Evolutionary conservation across 1,140 invertebrate genomes (phyloP).

Genomic region (Apis cerana): DNA sequence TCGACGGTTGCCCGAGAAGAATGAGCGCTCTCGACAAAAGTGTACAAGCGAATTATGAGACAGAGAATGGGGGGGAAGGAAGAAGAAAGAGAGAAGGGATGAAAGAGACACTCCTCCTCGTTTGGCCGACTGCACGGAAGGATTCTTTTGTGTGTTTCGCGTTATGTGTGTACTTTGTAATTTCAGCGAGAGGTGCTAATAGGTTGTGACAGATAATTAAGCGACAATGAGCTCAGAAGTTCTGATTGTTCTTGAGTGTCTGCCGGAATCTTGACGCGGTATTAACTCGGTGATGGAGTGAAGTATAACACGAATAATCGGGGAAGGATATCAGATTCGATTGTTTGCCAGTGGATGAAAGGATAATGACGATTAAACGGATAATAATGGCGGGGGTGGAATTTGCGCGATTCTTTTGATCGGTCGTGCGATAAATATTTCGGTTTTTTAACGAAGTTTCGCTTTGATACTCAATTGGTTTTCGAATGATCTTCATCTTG

Average conservation of each 20-base stretch:
- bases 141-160: slow-evolving; percentile 20
- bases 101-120: slow-evolving; percentile 3
- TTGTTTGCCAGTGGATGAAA: neutral
- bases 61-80: neutral
- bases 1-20: slow-evolving; percentile 43
- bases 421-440: no score
- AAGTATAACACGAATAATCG: neutral
- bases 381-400: no score
- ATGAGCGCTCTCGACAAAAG: slow-evolving; percentile 38
- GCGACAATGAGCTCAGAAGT: slow-evolving; percentile 11
- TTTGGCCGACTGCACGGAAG: neutral
- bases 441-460: no score
- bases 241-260: slow-evolving; percentile 11
- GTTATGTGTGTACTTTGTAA: neutral
- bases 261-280: neutral
- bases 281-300: neutral
- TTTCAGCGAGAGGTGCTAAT: slow-evolving; percentile 18
- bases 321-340: neutral
- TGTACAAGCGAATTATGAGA: slow-evolving; percentile 46
- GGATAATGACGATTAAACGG: no score
- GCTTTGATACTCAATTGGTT: no score
- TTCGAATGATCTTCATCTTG: no score
- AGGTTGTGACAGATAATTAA: slow-evolving; percentile 30
- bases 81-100: neutral
- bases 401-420: neutral